Conservation (phyloP, 2,113 vertebrate species). For the Beaufortia kweichowensis region DNA sequence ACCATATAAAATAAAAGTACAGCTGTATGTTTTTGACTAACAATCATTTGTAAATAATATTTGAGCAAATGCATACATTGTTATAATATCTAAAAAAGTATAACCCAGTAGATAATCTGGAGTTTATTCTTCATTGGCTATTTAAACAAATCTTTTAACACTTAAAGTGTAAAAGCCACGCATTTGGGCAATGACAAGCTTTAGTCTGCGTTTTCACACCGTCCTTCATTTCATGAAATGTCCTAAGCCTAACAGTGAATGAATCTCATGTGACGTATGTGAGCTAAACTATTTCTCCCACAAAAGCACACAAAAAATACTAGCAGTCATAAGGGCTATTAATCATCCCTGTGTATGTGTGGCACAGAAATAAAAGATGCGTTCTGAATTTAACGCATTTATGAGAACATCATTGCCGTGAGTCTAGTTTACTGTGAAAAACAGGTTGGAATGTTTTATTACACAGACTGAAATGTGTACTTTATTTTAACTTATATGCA, state of each 20-base stretch:
- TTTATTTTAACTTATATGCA: conserved; percentile 34
- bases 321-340: conserved; percentile 10
- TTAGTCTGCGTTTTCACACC: background rate
- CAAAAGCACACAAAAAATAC: background rate
- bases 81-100: background rate
- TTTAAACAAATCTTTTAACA: background rate
- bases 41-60: background rate
- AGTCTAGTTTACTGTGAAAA: conserved; percentile 29
- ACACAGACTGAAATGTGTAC: conserved; percentile 28
- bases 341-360: background rate
- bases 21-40: background rate
- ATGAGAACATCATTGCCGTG: background rate
- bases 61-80: background rate
- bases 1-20: background rate
- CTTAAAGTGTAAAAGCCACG: background rate
- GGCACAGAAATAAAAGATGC: background rate
- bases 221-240: conserved; percentile 9
- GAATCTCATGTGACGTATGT: background rate
- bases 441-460: conserved; percentile 29
- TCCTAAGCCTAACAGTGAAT: background rate
- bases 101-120: background rate
- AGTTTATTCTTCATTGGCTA: background rate
- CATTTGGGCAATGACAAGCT: background rate
- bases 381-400: background rate
- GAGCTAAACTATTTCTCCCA: background rate